Evolutionary conservation across 2,797 vertebrate species (phyloP).

Genomic region (Danio aesculapii): DNA sequence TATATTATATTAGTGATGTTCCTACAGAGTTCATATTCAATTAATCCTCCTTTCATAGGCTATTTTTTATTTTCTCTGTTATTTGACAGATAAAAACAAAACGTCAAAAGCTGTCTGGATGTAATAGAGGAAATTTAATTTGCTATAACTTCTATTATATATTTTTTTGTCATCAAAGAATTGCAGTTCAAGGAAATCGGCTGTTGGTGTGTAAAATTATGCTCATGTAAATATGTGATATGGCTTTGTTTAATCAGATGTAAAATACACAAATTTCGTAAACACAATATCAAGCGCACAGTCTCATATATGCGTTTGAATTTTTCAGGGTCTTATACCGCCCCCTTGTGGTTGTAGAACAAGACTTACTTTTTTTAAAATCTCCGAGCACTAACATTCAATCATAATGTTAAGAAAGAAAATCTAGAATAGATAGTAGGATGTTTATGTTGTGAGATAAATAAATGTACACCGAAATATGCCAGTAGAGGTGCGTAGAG

Average conservation of each 20-base stretch:
- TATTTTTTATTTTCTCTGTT: background rate
- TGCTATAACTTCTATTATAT: background rate
- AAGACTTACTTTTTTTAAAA: background rate
- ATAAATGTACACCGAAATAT: background rate
- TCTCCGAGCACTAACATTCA: background rate
- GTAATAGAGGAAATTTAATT: too few species aligned
- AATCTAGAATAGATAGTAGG: background rate
- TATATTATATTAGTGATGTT: background rate
- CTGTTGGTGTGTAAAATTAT: background rate
- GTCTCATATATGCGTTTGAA: background rate
- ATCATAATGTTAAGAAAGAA: background rate
- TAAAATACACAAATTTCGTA: background rate
- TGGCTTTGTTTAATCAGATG: background rate
- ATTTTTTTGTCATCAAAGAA: background rate
- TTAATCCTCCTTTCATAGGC: background rate
- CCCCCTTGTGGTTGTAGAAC: background rate
- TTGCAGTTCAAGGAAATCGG: background rate
- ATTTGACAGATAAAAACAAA: background rate
- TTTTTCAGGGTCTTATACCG: background rate
- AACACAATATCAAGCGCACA: too few species aligned
- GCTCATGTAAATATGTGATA: background rate
- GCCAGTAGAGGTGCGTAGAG: background rate
- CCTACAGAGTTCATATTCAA: background rate
- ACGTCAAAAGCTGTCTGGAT: background rate
- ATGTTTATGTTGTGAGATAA: background rate